Percentiles rank a stretch among this genome's conserved stretches.
These are phyloP conservation scores for Drosophila ananassae DNA, from an alignment of 1,140 invertebrate genomes.

Conservation along the genomic window DNA sequence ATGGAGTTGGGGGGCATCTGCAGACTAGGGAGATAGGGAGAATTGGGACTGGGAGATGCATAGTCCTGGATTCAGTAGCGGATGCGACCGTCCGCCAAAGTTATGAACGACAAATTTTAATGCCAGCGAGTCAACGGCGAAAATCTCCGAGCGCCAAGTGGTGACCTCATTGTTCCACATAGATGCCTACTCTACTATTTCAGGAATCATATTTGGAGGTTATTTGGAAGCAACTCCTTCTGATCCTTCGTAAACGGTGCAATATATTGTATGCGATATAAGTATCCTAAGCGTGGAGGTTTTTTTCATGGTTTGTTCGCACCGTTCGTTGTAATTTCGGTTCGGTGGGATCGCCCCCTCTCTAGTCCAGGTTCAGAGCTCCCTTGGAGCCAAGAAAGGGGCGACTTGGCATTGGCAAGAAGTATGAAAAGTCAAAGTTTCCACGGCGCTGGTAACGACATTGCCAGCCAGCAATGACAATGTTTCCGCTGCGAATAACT, in stretches of 20 bases:
- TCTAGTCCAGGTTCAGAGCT: not conserved
- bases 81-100: constrained; percentile 51
- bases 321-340: not conserved
- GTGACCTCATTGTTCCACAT: constrained; percentile 6
- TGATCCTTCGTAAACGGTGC: too few relatives aligned
- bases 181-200: not conserved
- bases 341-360: not conserved
- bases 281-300: too few relatives aligned
- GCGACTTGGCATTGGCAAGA: constrained; percentile 26
- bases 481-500: constrained; percentile 78
- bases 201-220: too few relatives aligned
- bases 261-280: too few relatives aligned
- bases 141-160: constrained; percentile 7
- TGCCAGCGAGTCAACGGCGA: not conserved
- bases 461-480: constrained; percentile 65
- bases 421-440: constrained; percentile 72
- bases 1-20: constrained; percentile 1
- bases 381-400: not conserved
- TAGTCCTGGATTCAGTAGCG: constrained; percentile 45
- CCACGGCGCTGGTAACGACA: constrained; percentile 48
- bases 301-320: not conserved
- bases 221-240: too few relatives aligned
- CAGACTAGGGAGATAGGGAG: not conserved
- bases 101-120: constrained; percentile 60
- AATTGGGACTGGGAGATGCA: not conserved